Base-by-base conservation (phyloP, 2,888 invertebrate species). In the Pecten maximus region DNA sequence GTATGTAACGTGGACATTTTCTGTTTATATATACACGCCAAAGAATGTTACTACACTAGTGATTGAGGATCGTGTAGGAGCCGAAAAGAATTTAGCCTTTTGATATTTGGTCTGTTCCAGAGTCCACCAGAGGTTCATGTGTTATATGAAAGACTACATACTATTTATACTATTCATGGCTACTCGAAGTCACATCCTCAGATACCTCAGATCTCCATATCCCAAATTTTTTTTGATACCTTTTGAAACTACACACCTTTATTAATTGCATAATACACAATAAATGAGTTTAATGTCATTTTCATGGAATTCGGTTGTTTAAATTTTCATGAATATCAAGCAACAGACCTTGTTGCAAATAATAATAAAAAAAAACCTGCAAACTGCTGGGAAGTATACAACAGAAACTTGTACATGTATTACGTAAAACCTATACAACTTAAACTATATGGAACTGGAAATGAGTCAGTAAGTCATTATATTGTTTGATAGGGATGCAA, bases 11-110 rank as follows among this genome's bases (percentile, higher is more conserved):
- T 60, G 60, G 60, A 60, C n/a, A 60, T 23, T 44, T 60, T n/a
- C 8, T 74, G 74, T 74, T 74, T 74, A 74, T 74, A 74, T 35
- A 54, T 48, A 60, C 16, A 74, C 2, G 35, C 35, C 35, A 28
- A 35, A 23, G 8, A 3, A 74, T 28, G 74, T 74, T 35, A 2
- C 74, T 74, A 35, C 74, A 74, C 35, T 35, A 35, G 23, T 74
- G 28, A 28, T 28, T 74, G 74, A 74, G 35, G 74, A 35, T 74
- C 0, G 35, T 74, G 6, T 74, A 60, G 6, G 44, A 44, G 12
- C n/a, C 0, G 23, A 60, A 60, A 74, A 74, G 74, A 74, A 74
- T 74, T 74, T 74, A 15, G 74, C 74, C 74, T 74, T 74, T 74
- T 74, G 74, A 74, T 74, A 74, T 74, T 35, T 74, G 28, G 35